Conservation (phyloP, 1,140 invertebrate genomes). For the Drosophila burlai region DNA sequence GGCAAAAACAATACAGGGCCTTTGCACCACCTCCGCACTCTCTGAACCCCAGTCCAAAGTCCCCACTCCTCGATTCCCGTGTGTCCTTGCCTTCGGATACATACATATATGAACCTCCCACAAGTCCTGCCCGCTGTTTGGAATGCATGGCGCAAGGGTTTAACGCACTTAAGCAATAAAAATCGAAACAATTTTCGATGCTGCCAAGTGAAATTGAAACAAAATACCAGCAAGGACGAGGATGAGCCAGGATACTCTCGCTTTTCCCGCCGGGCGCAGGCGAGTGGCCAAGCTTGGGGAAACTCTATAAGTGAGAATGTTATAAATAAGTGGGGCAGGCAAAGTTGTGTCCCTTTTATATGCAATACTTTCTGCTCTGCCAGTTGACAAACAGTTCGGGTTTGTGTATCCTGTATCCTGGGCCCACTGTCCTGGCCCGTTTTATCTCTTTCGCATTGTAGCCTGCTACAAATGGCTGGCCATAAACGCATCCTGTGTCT, state of each 20-base stretch:
- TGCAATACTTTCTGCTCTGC: constrained; percentile 59
- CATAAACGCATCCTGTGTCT: constrained; percentile 82
- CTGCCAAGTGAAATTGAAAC: constrained; percentile 83
- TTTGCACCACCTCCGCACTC: constrained; percentile 14
- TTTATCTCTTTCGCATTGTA: constrained; percentile 62
- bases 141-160: constrained; percentile 78
- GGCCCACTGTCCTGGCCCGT: constrained; percentile 17
- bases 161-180: constrained; percentile 84
- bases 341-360: constrained; percentile 59
- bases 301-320: constrained; percentile 74
- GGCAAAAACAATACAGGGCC: constrained; percentile 64
- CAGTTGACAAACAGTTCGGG: constrained; percentile 75
- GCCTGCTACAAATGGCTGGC: constrained; percentile 75
- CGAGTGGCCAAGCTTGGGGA: constrained; percentile 8
- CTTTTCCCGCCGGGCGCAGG: constrained; percentile 33
- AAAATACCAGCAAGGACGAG: constrained; percentile 60
- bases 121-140: constrained; percentile 28
- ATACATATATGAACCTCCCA: constrained; percentile 2
- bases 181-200: constrained; percentile 82
- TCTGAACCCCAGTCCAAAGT: neutral
- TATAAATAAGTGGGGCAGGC: constrained; percentile 76
- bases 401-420: constrained; percentile 42
- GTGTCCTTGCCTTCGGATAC: neutral
- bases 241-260: constrained; percentile 54
- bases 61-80: neutral